Evolutionary conservation across 1,140 invertebrate genomes (phyloP).

Genomic region (Drosophila orosa): DNA sequence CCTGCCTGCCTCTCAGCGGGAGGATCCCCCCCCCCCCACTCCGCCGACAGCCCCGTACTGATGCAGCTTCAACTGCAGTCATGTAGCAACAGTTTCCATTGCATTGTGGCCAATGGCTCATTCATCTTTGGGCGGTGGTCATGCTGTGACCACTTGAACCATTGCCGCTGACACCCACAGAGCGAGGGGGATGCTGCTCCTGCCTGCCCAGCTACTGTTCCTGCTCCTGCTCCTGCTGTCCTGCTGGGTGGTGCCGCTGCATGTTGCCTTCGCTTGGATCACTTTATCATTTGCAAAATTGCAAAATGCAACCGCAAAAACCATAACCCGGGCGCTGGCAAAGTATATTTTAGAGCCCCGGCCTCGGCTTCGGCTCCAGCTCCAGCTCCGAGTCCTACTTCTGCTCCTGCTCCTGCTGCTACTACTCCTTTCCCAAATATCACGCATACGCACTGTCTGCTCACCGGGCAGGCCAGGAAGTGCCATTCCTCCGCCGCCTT

Average conservation of each 20-base stretch:
- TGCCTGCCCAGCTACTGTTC: not conserved
- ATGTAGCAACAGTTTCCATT: constrained; percentile 57
- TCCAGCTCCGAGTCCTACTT: not conserved
- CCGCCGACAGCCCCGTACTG: not conserved
- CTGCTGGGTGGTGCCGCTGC: constrained; percentile 11
- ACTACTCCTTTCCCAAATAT: constrained; percentile 12
- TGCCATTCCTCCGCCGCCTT: constrained; percentile 6
- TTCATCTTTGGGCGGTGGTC: constrained; percentile 73
- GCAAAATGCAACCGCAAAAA: constrained; percentile 80
- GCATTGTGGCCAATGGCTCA: constrained; percentile 67
- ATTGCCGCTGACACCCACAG: constrained; percentile 59
- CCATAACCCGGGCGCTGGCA: constrained; percentile 75
- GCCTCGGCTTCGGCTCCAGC: not conserved
- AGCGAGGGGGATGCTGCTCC: not conserved
- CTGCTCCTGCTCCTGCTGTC: not conserved
- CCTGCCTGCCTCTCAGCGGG: not conserved
- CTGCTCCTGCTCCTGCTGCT: not conserved
- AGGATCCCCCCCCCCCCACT: not conserved
- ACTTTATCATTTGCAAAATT: constrained; percentile 82
- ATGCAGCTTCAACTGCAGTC: constrained; percentile 45
- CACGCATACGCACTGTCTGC: constrained; percentile 69
- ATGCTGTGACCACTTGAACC: constrained; percentile 75
- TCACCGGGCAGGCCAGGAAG: constrained; percentile 55
- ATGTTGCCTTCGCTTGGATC: constrained; percentile 53
- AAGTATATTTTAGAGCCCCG: constrained; percentile 71